Evolutionary conservation across 2,113 vertebrate genomes (phyloP).

Genomic region (Shinisaurus crocodilurus): DNA sequence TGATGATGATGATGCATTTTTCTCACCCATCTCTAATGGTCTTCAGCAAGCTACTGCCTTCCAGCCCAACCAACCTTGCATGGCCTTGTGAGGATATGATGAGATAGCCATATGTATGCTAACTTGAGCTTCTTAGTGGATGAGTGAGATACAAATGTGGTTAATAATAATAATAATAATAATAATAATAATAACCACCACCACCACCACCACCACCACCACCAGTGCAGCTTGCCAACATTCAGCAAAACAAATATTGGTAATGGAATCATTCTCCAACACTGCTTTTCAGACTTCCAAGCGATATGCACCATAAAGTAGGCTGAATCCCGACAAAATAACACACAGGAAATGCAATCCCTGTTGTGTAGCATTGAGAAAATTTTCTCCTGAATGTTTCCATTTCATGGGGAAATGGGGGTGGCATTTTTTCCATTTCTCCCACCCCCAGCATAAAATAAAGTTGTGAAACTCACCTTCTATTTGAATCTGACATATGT

Average conservation of each 20-base stretch:
- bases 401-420: background rate
- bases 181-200: background rate
- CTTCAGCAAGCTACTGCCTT: background rate
- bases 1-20: too few species aligned
- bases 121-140: background rate
- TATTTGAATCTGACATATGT: background rate
- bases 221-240: background rate
- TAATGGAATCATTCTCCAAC: background rate
- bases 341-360: constrained; percentile 13
- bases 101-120: background rate
- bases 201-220: too few species aligned
- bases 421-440: too few species aligned
- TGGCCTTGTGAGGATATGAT: background rate
- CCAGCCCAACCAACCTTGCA: background rate
- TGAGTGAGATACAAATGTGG: background rate
- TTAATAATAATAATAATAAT: background rate
- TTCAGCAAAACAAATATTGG: background rate
- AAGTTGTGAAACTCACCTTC: background rate
- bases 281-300: background rate
- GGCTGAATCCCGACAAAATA: background rate
- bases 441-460: background rate
- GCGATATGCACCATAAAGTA: background rate
- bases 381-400: background rate
- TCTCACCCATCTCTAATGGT: background rate
- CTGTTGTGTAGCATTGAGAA: background rate